A percentile compares a stretch with the other conserved stretches of the same genome.
Evolutionary conservation across 2,113 vertebrate species (phyloP).

Genomic region (Sceloporus tristichus): DNA sequence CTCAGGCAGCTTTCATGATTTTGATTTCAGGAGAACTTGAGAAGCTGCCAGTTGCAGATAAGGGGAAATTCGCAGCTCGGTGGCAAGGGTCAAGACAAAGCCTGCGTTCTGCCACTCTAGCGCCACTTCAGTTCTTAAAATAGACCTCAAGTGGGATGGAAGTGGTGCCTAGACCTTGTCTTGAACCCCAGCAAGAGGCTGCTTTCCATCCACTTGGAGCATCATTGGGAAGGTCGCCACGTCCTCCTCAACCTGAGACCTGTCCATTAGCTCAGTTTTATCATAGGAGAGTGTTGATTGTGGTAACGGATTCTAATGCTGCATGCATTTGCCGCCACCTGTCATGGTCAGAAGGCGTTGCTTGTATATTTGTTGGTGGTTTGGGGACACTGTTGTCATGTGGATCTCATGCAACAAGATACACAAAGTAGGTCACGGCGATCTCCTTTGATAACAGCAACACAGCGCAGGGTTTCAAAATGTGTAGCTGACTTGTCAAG

Average conservation of each 20-base stretch:
- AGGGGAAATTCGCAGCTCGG: constrained; percentile 1
- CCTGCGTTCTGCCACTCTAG: constrained; percentile 2
- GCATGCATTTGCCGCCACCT: neutral
- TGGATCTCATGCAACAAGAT: neutral
- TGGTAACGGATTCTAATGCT: neutral
- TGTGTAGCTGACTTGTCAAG: neutral
- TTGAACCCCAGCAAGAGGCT: constrained; percentile 8
- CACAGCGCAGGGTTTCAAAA: neutral
- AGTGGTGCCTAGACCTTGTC: constrained; percentile 28
- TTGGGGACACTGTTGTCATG: neutral
- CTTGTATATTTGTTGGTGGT: neutral
- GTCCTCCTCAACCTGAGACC: constrained; percentile 7
- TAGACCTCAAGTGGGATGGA: constrained; percentile 30
- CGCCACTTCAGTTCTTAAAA: constrained; percentile 33
- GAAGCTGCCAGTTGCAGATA: neutral
- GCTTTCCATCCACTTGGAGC: constrained; percentile 25
- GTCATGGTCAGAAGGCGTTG: too few relatives aligned
- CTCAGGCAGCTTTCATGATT: neutral
- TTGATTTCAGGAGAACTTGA: constrained; percentile 20
- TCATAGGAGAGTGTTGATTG: constrained; percentile 23
- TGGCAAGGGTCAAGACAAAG: constrained; percentile 23
- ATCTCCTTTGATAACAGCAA: neutral
- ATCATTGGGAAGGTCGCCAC: constrained; percentile 14
- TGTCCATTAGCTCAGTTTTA: constrained; percentile 28
- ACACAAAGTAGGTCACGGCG: neutral